These are phyloP conservation scores for Tupiocoris notatus DNA, from an alignment of 2,888 invertebrate genomes.

Conservation along the genomic window DNA sequence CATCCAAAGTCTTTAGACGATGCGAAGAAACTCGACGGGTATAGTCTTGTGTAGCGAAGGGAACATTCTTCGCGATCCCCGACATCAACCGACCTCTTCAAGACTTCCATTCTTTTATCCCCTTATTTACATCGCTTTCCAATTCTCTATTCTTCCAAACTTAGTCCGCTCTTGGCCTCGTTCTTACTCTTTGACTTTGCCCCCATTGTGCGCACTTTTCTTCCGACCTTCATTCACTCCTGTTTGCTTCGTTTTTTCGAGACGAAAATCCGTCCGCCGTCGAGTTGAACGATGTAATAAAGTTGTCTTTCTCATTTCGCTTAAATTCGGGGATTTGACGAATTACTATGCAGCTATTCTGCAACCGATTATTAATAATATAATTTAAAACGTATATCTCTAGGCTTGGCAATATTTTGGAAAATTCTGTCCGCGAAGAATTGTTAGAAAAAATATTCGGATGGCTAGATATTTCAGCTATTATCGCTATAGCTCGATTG, in stretches of 20 bases:
- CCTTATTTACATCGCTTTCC: slow-evolving; percentile 16
- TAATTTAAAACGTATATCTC: too few species aligned
- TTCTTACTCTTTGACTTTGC: background rate
- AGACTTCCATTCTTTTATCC: background rate
- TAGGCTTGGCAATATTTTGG: too few species aligned
- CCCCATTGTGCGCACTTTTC: background rate
- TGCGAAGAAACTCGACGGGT: background rate
- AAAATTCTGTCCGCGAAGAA: too few species aligned
- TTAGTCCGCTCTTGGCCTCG: background rate
- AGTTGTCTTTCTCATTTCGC: too few species aligned
- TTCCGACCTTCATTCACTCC: background rate
- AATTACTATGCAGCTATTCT: too few species aligned
- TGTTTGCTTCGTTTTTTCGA: background rate
- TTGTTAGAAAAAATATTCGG: too few species aligned
- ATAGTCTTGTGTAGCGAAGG: background rate
- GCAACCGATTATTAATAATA: too few species aligned
- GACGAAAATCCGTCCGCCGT: background rate
- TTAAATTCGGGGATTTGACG: too few species aligned
- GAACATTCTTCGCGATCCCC: slow-evolving; percentile 9
- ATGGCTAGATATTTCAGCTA: too few species aligned
- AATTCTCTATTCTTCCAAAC: slow-evolving; percentile 3
- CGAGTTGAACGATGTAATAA: background rate
- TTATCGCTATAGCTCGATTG: too few species aligned
- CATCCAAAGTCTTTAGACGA: background rate
- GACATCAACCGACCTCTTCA: background rate